A percentile compares a stretch with the other conserved stretches of the same genome.
phyloP scores from a whole-genome alignment of 2,888 invertebrate genomes.

The Scaptomyza reducta region DNA sequence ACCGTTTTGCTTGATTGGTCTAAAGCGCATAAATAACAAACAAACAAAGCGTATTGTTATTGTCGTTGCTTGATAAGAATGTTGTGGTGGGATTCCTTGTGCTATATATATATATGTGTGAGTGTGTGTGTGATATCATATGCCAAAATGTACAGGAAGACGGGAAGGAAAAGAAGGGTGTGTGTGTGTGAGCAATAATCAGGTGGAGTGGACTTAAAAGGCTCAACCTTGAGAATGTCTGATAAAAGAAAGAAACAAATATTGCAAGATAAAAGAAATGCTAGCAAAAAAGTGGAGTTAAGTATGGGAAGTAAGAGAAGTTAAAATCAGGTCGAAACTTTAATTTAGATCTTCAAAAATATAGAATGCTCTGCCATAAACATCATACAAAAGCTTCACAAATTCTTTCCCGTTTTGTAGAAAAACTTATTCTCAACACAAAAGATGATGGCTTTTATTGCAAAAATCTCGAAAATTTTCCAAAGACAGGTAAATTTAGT shows the following conservation, averaged over 20 bases:
- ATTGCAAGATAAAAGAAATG: slow-evolving; percentile 1
- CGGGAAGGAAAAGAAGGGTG: not conserved
- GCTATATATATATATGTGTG: slow-evolving; percentile 53
- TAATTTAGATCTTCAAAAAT: not conserved
- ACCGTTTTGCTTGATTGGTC: slow-evolving; percentile 78
- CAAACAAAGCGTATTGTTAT: slow-evolving; percentile 58
- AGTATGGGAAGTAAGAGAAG: not conserved
- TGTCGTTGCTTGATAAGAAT: slow-evolving; percentile 38
- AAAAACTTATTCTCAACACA: not conserved
- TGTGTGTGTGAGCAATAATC: slow-evolving; percentile 20
- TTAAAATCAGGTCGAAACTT: not conserved
- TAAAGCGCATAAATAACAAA: slow-evolving; percentile 76
- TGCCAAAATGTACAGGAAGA: slow-evolving; percentile 40
- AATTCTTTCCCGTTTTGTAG: not conserved
- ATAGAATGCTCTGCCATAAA: not conserved
- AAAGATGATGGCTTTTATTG: not conserved
- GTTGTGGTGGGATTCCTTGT: slow-evolving; percentile 16
- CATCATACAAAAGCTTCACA: not conserved
- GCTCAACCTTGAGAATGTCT: slow-evolving; percentile 33
- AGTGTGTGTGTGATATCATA: slow-evolving; percentile 45
- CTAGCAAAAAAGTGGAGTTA: not conserved
- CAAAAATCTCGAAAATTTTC: not conserved
- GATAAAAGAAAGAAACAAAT: slow-evolving; percentile 23
- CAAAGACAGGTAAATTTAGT: slow-evolving; percentile 7
- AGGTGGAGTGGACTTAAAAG: slow-evolving; percentile 39